A percentile compares a stretch with the other conserved stretches of the same genome.
These are phyloP conservation scores for Noctua janthe DNA, from an alignment of 2,888 invertebrate genomes.

Conservation along the genomic window DNA sequence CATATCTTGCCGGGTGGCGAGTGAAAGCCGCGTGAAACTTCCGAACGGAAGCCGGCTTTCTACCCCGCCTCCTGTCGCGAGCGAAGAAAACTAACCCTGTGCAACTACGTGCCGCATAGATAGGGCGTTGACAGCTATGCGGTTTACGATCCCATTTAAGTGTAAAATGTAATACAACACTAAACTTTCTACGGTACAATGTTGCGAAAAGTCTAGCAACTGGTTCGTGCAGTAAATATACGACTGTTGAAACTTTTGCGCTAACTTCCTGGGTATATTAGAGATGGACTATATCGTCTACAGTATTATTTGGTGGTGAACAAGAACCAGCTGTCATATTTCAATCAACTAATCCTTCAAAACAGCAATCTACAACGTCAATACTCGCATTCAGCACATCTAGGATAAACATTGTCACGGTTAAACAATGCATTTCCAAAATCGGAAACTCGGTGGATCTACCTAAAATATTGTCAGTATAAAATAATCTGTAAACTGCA, in stretches of 20 bases:
- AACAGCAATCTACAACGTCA: conserved; percentile 25
- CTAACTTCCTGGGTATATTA: conserved; percentile 35
- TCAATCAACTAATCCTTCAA: conserved; percentile 38
- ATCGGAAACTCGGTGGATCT: conserved; percentile 9
- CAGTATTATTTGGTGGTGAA: not conserved
- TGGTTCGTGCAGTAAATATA: conserved; percentile 33
- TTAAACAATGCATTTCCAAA: conserved; percentile 31
- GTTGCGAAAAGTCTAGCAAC: conserved; percentile 50
- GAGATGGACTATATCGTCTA: conserved; percentile 1
- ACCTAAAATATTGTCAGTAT: not conserved
- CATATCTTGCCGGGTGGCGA: conserved; percentile 77
- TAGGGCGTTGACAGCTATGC: conserved; percentile 66
- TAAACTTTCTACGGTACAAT: conserved; percentile 60
- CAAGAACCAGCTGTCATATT: conserved; percentile 22
- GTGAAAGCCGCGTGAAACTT: conserved; percentile 89
- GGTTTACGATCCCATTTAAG: conserved; percentile 67
- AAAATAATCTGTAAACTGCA: conserved; percentile 16
- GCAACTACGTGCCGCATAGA: conserved; percentile 58
- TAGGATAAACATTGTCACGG: conserved; percentile 33
- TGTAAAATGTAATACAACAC: conserved; percentile 63
- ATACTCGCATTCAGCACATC: conserved; percentile 20
- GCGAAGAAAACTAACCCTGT: conserved; percentile 83
- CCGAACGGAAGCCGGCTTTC: conserved; percentile 88
- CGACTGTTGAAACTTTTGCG: conserved; percentile 30
- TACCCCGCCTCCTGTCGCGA: conserved; percentile 84